Evolutionary conservation across 2,797 vertebrate genomes (phyloP).

Genomic region (Rhinella marina): DNA sequence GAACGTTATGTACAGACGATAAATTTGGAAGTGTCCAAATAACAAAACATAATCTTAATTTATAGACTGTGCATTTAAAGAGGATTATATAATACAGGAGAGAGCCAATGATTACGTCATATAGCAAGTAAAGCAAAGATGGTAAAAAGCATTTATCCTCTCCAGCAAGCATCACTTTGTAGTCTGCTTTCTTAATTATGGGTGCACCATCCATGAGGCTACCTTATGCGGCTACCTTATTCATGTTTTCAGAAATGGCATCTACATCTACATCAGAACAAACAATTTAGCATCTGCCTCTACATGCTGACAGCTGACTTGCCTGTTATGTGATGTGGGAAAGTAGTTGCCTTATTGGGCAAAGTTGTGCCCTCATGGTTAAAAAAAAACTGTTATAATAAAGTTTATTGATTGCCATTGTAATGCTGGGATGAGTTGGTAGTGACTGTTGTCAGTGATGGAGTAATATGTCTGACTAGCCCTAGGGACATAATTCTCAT

Average conservation of each 20-base stretch:
- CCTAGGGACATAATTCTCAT: neutral
- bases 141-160: neutral
- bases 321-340: too few relatives aligned
- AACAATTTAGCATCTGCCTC: too few relatives aligned
- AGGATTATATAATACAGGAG: neutral
- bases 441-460: too few relatives aligned
- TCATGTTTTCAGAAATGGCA: neutral
- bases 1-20: constrained; percentile 26
- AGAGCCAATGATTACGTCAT: neutral
- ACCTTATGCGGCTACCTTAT: neutral
- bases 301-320: too few relatives aligned
- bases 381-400: too few relatives aligned
- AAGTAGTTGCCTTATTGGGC: too few relatives aligned
- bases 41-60: constrained; percentile 14
- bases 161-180: neutral
- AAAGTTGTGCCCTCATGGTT: too few relatives aligned
- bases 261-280: neutral
- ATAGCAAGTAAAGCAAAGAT: neutral
- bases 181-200: neutral
- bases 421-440: too few relatives aligned
- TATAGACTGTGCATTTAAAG: neutral
- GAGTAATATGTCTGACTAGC: too few relatives aligned
- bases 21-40: neutral
- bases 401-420: too few relatives aligned
- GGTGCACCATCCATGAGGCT: neutral